phyloP scores from a whole-genome alignment of 1,140 invertebrate genomes.

The Zaprionus inermis region DNA sequence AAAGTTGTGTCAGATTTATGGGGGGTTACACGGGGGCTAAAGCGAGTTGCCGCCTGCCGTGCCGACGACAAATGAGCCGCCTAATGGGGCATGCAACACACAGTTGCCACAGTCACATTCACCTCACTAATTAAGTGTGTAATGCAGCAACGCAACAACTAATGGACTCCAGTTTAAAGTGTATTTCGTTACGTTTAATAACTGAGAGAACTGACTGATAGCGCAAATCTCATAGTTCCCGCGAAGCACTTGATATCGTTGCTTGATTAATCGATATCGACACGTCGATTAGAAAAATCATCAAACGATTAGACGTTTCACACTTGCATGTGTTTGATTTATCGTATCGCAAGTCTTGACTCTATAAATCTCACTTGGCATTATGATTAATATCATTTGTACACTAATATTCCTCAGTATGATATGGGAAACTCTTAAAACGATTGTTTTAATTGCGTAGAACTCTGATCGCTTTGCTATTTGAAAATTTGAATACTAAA shows the following conservation, averaged over 20 bases:
- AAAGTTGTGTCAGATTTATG: constrained; percentile 80
- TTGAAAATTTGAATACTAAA: no score
- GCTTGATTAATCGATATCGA: constrained; percentile 23
- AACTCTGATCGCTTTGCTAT: background rate
- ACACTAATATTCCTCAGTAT: background rate
- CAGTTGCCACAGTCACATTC: constrained; percentile 21
- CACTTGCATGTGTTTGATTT: constrained; percentile 8
- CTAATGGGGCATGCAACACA: constrained; percentile 59
- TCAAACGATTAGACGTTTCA: constrained; percentile 8
- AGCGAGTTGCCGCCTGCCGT: constrained; percentile 22
- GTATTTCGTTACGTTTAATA: constrained; percentile 32
- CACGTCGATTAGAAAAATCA: constrained; percentile 14
- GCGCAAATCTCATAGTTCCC: background rate
- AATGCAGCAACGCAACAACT: constrained; percentile 1
- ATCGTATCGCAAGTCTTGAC: background rate
- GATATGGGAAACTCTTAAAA: background rate
- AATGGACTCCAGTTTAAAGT: constrained; percentile 7
- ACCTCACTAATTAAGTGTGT: constrained; percentile 64
- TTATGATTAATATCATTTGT: constrained; percentile 16
- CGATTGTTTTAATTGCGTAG: background rate
- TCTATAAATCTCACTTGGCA: constrained; percentile 1
- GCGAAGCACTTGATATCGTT: background rate
- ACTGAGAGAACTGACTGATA: constrained; percentile 17
- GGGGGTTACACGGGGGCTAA: background rate
- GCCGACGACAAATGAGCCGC: constrained; percentile 70